Evolutionary conservation across 2,113 vertebrate genomes (phyloP), one percentile per base, ranked within the genome.

Genomic region (Vimba vimba): DNA sequence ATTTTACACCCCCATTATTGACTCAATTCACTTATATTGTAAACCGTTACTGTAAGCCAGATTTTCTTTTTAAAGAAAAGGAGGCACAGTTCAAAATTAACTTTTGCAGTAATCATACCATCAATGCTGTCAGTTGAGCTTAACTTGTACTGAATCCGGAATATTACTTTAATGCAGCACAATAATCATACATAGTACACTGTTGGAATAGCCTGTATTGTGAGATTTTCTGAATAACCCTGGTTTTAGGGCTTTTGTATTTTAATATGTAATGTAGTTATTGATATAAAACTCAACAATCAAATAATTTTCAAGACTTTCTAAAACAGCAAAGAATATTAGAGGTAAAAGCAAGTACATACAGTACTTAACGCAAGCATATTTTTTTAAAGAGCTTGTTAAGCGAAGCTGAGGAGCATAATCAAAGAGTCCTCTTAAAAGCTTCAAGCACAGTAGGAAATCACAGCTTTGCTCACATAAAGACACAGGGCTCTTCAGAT

Each of bases 361-460:
- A 55, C 25, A 11, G 25, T 69, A 69, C 62, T 69, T 36, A 68
- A 69, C 25, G 0, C 52, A 73, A 71, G 64, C 66, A 43, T 23
- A 73, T 69, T 68, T 81, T 80, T 83, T 73, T 73, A 27, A 83
- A 83, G 82, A 73, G 68, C 66, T 83, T 73, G 68, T 83, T 59
- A 83, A 39, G 47, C 45, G 6, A 59, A 57, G 68, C 68, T 83
- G 66, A 83, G 59, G 17, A 76, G 82, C 55, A 79, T 43, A 80
- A 83, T 66, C 79, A 66, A 75, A 75, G 57, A 76, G 39, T 82
- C n/a, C 33, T 30, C 60, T 47, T 62, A 45, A 55, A 69, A 75
- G 59, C 43, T 25, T 75, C 43, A 85, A 39, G 45, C 62, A 75
- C 69, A 62, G 36, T 76, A 78, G 50, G 59, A 69, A 80, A 80